Base-by-base conservation (phyloP, 2,113 vertebrate species). In the Dicrurus megarhynchus region DNA sequence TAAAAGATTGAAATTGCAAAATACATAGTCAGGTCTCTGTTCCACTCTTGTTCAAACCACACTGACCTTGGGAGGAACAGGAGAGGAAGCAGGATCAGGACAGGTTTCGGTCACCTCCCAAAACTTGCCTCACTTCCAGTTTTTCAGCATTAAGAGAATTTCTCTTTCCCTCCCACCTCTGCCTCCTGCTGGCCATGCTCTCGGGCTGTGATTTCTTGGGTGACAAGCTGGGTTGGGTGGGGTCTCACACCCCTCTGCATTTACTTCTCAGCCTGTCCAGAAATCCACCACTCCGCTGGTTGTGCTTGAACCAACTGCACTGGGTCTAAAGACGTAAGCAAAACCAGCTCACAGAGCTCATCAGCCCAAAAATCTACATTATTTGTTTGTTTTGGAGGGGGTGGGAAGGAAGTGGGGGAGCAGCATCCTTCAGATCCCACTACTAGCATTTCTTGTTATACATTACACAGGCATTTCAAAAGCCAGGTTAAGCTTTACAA, bases 231-330 rank as follows among this genome's bases (percentile, higher is more conserved):
- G 20, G 3, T 20, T 79, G 24, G 42, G 15, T 71, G 37, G 42
- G 23, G 7, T 50, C 16, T 73, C 19, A 0, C 16, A 59, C 24
- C 17, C 13, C 47, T 55, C 73, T 59, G 27, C 37, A 15, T 50
- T 92, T 16, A 30, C 23, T 13, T 75, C 57, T 69, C 23, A 57
- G 53, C 46, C 28, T 8, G 60, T 44, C 26, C 24, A 47, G 19
- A 8, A 73, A 9, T 8, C n/a, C 42, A 57, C 2, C 17, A 59
- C 9, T 23, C 23, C 1, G 1, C 22, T 1, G 4, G 4, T 0
- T 47, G 49, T 82, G 28, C 41, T 56, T 71, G 52, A 79, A 16
- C 13, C 61, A 44, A n/a, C 41, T 0, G 1, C 39, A 10, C 49
- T n/a, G 37, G 16, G 13, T 60, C 49, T 75, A 79, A 82, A 87